Conservation (phyloP, 1,140 invertebrate species). For the Eulimnadia texana region DNA sequence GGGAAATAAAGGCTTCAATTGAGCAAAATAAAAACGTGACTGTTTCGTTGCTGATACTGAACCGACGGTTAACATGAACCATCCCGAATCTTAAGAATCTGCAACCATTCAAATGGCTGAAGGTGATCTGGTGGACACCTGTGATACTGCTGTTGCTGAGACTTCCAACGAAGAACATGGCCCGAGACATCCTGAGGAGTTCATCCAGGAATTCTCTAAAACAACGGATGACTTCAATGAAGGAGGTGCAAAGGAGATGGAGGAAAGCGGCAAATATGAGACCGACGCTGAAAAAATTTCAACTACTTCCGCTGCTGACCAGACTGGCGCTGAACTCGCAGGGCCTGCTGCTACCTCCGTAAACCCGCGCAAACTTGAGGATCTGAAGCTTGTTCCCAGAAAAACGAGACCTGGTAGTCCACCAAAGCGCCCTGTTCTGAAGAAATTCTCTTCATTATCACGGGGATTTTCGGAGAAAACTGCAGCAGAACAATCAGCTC, state of each 20-base stretch:
- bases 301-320: neutral
- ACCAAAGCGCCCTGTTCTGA: neutral
- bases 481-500: neutral
- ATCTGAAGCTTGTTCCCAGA: neutral
- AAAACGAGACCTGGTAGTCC: neutral
- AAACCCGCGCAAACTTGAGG: neutral
- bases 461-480: neutral
- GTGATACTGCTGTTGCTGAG: neutral
- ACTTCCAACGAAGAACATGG: neutral
- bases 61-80: no score
- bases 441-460: neutral
- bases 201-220: neutral
- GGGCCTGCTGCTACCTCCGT: neutral
- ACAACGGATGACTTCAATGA: neutral
- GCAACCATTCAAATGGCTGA: neutral
- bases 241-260: neutral
- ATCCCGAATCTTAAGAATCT: neutral
- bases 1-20: neutral
- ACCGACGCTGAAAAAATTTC: neutral
- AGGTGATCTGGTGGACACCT: neutral
- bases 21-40: neutral
- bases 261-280: neutral
- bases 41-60: neutral
- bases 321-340: neutral
- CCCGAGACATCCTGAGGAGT: neutral